These are phyloP conservation scores for Nipponacmea schrenckii DNA, from an alignment of 2,888 invertebrate species.

Conservation along the genomic window DNA sequence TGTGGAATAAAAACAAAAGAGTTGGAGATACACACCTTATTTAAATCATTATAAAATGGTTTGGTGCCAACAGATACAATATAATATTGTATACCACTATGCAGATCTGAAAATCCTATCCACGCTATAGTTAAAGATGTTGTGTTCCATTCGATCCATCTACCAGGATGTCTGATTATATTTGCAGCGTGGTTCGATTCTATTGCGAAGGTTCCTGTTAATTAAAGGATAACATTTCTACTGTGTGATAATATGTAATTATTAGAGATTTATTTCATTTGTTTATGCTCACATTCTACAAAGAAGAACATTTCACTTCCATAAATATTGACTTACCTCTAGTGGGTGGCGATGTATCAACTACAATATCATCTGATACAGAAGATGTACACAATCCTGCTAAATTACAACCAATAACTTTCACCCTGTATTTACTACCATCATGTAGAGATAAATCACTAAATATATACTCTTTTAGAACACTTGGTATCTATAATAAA, in stretches of 20 bases:
- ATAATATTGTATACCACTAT: conserved; percentile 32
- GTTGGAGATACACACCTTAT: conserved; percentile 29
- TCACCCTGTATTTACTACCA: conserved; percentile 36
- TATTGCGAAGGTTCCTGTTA: conserved; percentile 34
- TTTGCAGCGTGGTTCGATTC: conserved; percentile 29
- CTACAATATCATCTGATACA: conserved; percentile 18
- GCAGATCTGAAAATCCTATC: conserved; percentile 37
- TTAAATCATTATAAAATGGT: conserved; percentile 28
- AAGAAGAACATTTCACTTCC: too few relatives aligned
- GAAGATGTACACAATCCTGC: conserved; percentile 35
- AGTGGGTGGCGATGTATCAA: conserved; percentile 26
- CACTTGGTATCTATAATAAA: background rate
- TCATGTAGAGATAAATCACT: conserved; percentile 27
- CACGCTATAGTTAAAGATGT: conserved; percentile 28
- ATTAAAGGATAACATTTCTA: too few relatives aligned
- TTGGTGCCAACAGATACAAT: conserved; percentile 30
- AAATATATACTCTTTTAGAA: background rate
- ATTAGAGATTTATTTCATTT: too few relatives aligned
- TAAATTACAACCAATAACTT: conserved; percentile 37
- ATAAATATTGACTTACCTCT: conserved; percentile 22
- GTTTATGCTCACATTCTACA: too few relatives aligned
- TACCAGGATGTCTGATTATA: background rate
- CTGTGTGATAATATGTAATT: too few relatives aligned
- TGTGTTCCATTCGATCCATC: background rate
- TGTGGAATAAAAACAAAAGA: too few relatives aligned